phyloP scores from a whole-genome alignment of 2,888 invertebrate genomes.

The Parascotia fuliginaria region DNA sequence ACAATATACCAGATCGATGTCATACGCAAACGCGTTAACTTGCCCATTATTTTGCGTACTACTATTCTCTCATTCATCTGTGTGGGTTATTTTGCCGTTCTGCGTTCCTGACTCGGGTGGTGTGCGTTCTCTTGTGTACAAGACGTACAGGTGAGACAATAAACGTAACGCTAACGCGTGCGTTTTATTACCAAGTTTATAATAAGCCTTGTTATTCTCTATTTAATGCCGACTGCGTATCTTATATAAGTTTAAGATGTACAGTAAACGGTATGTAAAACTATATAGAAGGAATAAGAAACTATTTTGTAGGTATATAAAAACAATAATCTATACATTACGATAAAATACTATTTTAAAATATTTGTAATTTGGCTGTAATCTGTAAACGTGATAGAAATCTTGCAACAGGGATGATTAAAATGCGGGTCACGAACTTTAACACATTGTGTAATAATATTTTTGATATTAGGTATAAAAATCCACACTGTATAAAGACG shows the following conservation, averaged over 20 bases:
- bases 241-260: too few relatives aligned
- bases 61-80: not conserved
- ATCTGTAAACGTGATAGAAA: too few relatives aligned
- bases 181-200: conserved; percentile 55
- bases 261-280: too few relatives aligned
- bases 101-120: not conserved
- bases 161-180: conserved; percentile 44
- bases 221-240: conserved; percentile 4
- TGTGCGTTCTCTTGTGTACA: conserved; percentile 6
- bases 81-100: conserved; percentile 1
- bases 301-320: too few relatives aligned
- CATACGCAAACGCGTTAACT: conserved; percentile 34
- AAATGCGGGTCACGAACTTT: too few relatives aligned
- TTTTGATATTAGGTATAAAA: too few relatives aligned
- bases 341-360: too few relatives aligned
- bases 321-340: too few relatives aligned
- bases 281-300: not conserved
- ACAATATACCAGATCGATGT: conserved; percentile 34
- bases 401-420: too few relatives aligned
- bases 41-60: conserved; percentile 27
- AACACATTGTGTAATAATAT: too few relatives aligned
- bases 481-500: not conserved
- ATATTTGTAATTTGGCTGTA: too few relatives aligned
- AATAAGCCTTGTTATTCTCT: conserved; percentile 34
- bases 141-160: conserved; percentile 33